Conservation (phyloP, 1,140 invertebrate genomes). For the Hyphantria cunea region DNA sequence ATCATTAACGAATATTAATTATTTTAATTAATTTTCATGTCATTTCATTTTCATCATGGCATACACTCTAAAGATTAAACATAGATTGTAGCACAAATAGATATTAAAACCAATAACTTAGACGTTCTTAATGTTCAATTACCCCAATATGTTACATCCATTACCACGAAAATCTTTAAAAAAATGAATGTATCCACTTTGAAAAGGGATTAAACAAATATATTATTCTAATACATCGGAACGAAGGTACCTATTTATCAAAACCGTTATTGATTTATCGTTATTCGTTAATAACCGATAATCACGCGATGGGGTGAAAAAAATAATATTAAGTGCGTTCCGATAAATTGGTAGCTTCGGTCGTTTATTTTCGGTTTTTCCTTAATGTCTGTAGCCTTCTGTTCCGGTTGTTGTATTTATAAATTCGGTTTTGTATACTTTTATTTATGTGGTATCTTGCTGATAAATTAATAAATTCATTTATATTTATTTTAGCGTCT, state of each 20-base stretch:
- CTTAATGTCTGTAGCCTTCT: constrained; percentile 8
- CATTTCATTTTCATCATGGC: too few species aligned
- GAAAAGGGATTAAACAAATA: constrained; percentile 57
- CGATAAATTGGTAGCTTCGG: constrained; percentile 18
- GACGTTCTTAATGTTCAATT: constrained; percentile 2
- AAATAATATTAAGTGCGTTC: constrained; percentile 19
- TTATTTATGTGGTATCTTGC: constrained; percentile 15
- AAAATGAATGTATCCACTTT: constrained; percentile 28
- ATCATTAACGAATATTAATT: too few species aligned
- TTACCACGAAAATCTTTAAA: constrained; percentile 1
- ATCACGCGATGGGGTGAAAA: constrained; percentile 44
- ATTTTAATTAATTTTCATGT: too few species aligned
- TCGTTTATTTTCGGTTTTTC: constrained; percentile 9
- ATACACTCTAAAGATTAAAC: too few species aligned
- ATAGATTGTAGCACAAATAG: too few species aligned
- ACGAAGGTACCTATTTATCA: constrained; percentile 33
- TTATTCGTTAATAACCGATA: constrained; percentile 36
- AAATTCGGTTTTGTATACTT: constrained; percentile 15
- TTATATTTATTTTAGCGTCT: not conserved
- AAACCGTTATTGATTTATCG: constrained; percentile 47
- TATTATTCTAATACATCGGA: constrained; percentile 48
- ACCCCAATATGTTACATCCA: constrained; percentile 19
- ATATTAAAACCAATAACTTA: not conserved
- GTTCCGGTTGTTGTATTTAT: constrained; percentile 16
- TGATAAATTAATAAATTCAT: not conserved